phyloP scores from a whole-genome alignment of 2,113 vertebrate species.

The Spea bombifrons region DNA sequence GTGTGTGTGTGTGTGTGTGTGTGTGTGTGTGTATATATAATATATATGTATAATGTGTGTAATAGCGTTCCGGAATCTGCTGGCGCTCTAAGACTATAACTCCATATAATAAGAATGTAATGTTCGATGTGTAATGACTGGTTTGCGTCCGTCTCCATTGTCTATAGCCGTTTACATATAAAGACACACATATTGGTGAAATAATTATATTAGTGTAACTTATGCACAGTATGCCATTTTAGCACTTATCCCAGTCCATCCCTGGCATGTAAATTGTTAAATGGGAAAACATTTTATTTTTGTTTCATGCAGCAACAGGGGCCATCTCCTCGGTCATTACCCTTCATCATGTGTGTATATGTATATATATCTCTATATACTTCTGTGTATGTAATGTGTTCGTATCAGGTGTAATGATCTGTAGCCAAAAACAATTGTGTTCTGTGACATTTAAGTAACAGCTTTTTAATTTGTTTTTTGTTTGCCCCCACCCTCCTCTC shows the following conservation, averaged over 20 bases:
- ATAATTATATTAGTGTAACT: too few species aligned
- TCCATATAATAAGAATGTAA: background rate
- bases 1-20: background rate
- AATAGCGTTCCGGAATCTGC: background rate
- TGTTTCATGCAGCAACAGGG: constrained; percentile 7
- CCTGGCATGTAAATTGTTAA: background rate
- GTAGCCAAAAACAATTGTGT: constrained; percentile 97
- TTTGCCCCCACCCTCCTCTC: constrained; percentile 14
- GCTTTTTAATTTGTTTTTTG: constrained; percentile 98
- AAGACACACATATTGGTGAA: background rate
- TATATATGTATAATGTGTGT: background rate
- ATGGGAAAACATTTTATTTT: constrained; percentile 12
- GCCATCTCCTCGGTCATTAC: constrained; percentile 16
- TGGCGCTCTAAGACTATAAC: too few species aligned
- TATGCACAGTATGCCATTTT: too few species aligned
- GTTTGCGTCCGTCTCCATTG: background rate
- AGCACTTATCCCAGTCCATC: background rate
- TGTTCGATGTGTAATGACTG: background rate
- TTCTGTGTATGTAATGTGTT: constrained; percentile 70
- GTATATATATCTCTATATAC: constrained; percentile 22
- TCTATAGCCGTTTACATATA: background rate
- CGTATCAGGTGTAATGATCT: constrained; percentile 98
- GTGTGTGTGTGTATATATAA: background rate
- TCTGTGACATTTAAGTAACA: constrained; percentile 97
- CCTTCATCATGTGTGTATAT: constrained; percentile 19